Base-by-base conservation (phyloP, 2,888 invertebrate genomes). In the Meganola albula region DNA sequence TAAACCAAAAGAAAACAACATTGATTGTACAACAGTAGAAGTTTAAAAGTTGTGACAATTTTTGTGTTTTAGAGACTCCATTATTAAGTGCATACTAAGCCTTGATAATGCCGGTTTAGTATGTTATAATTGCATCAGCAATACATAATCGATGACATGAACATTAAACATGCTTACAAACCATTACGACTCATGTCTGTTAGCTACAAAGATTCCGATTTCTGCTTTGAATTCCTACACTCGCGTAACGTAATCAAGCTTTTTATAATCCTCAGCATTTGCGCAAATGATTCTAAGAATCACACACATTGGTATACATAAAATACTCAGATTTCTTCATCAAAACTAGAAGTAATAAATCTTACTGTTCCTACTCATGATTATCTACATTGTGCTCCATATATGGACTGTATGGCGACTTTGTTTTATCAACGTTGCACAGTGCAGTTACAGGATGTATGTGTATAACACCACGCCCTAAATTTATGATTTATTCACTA, bases 391-490 rank as follows among this genome's bases (percentile, higher is more conserved):
- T 61, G 47, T 60, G 45, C 45, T 56, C 43, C 56, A 33, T 47
- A 51, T 48, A 59, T 49, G 55, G 58, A 29, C 38, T 44, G 31
- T 37, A 37, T 36, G 43, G 41, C 31, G 37, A 35, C 25, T 48
- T 50, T 44, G 38, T 52, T 44, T 48, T 55, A 50, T 51, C 58
- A 60, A 54, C 39, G 39, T 28, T 34, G 12, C 31, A 35, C 25
- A 21, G 34, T 50, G 47, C 36, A 41, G 47, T 40, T 48, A 57
- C 68, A 69, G 70, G 69, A 72, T 70, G 69, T 63, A 63, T 64
- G 56, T 57, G n/a, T n/a, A n/a, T n/a, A 63, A 65, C 54, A 57
- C 51, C 45, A 53, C 56, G 48, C 49, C 43, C 56, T 56, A 65
- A 62, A 63, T 63, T 60, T 62, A 58, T 68, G 63, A 60, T 48